phyloP scores from a whole-genome alignment of 2,797 vertebrate genomes.

The Cetoscarus ocellatus region DNA sequence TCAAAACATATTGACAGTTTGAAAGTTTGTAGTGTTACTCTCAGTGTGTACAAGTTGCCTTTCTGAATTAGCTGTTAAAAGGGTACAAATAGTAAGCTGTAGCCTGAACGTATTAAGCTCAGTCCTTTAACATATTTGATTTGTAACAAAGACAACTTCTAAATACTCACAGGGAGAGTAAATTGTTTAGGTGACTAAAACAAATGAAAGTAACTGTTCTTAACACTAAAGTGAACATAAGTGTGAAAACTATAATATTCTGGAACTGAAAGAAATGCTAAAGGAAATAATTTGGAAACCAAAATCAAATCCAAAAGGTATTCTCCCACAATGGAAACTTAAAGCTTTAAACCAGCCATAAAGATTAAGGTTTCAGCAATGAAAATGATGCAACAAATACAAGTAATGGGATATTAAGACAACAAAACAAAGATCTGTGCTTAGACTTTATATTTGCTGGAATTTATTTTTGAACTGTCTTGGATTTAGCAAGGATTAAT shows the following conservation, averaged over 20 bases:
- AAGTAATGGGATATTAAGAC: conserved; percentile 33
- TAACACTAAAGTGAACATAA: too few relatives aligned
- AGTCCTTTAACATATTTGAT: too few relatives aligned
- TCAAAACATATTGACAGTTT: too few relatives aligned
- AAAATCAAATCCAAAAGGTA: conserved; percentile 8
- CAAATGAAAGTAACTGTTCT: too few relatives aligned
- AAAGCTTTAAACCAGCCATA: conserved; percentile 7
- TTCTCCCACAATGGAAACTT: not conserved
- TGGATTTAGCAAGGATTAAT: conserved; percentile 64
- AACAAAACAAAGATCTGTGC: conserved; percentile 36
- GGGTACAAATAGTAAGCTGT: too few relatives aligned
- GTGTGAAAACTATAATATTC: conserved; percentile 11
- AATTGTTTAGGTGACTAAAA: too few relatives aligned
- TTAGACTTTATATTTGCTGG: conserved; percentile 59
- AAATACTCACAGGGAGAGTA: too few relatives aligned
- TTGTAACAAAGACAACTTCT: too few relatives aligned
- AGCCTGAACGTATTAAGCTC: too few relatives aligned
- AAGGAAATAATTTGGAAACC: not conserved
- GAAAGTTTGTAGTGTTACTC: too few relatives aligned
- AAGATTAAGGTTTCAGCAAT: conserved; percentile 18
- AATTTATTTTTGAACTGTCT: conserved; percentile 58
- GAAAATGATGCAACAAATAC: conserved; percentile 9
- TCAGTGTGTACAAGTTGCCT: too few relatives aligned
- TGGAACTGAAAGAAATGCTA: conserved; percentile 14
- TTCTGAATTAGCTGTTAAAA: too few relatives aligned